These are phyloP conservation scores for Montipora foliosa DNA, from an alignment of 64 coral and sea anemone genomes.

Conservation along the genomic window DNA sequence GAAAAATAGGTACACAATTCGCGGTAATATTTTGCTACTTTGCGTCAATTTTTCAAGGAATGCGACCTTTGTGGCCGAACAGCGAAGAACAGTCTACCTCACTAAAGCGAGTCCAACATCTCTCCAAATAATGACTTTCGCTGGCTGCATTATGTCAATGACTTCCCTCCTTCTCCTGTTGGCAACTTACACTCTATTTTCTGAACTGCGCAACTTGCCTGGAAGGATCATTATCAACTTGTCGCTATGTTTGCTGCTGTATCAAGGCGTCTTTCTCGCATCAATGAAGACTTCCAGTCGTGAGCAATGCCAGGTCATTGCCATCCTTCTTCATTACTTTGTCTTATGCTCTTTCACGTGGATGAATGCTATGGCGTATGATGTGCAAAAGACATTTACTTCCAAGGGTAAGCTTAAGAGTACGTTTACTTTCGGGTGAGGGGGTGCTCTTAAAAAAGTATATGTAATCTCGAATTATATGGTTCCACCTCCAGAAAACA, in stretches of 20 bases:
- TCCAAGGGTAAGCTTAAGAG: not conserved
- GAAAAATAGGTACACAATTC: not conserved
- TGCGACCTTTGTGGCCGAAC: not conserved
- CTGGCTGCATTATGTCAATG: constrained; percentile 41
- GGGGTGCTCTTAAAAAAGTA: too few relatives aligned
- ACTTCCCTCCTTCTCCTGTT: constrained; percentile 20
- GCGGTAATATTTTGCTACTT: not conserved
- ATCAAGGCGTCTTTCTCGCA: constrained; percentile 17
- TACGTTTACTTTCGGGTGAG: too few relatives aligned
- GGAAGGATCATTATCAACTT: too few relatives aligned
- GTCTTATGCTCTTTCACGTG: constrained; percentile 4
- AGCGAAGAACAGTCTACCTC: not conserved
- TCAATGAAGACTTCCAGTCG: not conserved
- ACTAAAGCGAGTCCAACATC: not conserved
- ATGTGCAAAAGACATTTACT: constrained; percentile 29
- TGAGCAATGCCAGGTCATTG: too few relatives aligned
- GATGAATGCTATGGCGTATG: constrained; percentile 43
- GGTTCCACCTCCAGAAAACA: too few relatives aligned
- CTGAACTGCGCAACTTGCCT: too few relatives aligned
- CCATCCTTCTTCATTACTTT: not conserved
- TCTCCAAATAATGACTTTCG: constrained; percentile 8
- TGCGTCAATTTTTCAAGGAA: constrained; percentile 28
- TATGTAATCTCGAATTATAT: too few relatives aligned
- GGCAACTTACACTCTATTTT: constrained; percentile 22
- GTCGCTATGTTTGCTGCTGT: constrained; percentile 10